Base-by-base conservation (phyloP, 37 sponge, comb jelly and placozoan genomes). In the Spongia lamella region DNA sequence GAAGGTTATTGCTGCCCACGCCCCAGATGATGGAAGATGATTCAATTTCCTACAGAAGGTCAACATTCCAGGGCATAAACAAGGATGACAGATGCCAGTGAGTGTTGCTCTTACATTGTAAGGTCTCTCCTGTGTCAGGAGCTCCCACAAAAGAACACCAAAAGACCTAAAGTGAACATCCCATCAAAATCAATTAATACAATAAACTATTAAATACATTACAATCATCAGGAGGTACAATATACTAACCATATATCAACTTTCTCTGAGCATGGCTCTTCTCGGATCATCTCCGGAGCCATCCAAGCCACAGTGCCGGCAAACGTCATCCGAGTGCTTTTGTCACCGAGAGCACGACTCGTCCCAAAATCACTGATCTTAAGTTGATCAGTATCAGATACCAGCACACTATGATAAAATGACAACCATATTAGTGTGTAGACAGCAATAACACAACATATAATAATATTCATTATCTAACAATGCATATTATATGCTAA, bases 351-450 rank as follows among this genome's bases (percentile, higher is more conserved):
- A 50, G 38, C 1, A 16, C 83, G 73, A 24, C 82, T 73, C 6
- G 86, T 84, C 4, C 93, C 93, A 90, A 93, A 93, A 63, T 93
- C 93, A 29, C 91, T 81, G 27, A 93, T 88, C 79, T 93, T 93
- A 17, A 93, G 43, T 2, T 17, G 7, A 51, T 89, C 75, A 31
- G 80, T 75, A 32, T 79, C 68, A 43, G 68, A 61, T 21, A 93
- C 54, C 32, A 93, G 83, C 26, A 93, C 80, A 67, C 93, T 93
- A 59, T 38, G 55, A 58, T 14, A 7, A 26, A 27, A 7, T 58
- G 6, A 58, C 60, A 58, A 22, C 7, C 25, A 58, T 7, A 27
- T 15, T 15, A 58, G 4, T 58, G 6, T 11, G 7, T n/a, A n/a
- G n/a, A n/a, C n/a, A 27, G 14, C 60, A 58, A 26, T 58, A 22